Evolutionary conservation across 2,888 invertebrate genomes (phyloP), one percentile per base, ranked within the genome.

Genomic region (Andrena praecox): DNA sequence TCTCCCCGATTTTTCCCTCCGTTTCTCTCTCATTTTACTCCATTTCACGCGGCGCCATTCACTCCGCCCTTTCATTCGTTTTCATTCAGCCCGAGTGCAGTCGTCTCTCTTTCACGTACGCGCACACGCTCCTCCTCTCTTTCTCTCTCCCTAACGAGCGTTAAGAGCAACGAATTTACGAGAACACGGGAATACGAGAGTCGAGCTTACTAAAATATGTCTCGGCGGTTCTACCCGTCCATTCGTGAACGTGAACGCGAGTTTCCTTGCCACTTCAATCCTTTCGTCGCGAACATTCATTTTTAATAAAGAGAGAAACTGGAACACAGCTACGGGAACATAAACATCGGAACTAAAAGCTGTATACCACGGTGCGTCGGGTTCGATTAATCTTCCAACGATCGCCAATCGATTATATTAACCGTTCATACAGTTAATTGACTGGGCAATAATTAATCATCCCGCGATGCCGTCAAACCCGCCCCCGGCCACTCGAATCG

Each of bases 131-230:
- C 27, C 20, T 35, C 20, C 24, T n/a, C 60, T 35, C 60, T 67
- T 10, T 50, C 70, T 63, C 33, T 35, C 27, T 69, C 16, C 48
- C 54, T 62, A 52, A 59, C 69, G 59, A 60, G 66, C n/a, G 27
- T 54, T 35, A 80, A 71, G 59, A 62, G 27, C 42, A 64, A 80
- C 66, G 71, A 80, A 60, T 68, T 62, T 70, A 70, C 35, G 56
- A 56, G 33, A 71, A 56, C 12, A 27, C 12, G 33, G 62, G 62
- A 67, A 64, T 54, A 66, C 64, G 59, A 66, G 64, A 64, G 33
- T 42, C 20, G 54, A 63, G 50, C n/a, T 24, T 54, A 50, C 42
- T 66, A 50, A 72, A 72, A 72, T 56, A 72, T 59, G 72, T 48
- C 64, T 50, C 59, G 29, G 31, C 31, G 62, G 63, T 52, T 24